A percentile compares a stretch with the other conserved stretches of the same genome.
Conservation (phyloP, 1,140 invertebrate genomes). For the Anastrepha obliqua region DNA sequence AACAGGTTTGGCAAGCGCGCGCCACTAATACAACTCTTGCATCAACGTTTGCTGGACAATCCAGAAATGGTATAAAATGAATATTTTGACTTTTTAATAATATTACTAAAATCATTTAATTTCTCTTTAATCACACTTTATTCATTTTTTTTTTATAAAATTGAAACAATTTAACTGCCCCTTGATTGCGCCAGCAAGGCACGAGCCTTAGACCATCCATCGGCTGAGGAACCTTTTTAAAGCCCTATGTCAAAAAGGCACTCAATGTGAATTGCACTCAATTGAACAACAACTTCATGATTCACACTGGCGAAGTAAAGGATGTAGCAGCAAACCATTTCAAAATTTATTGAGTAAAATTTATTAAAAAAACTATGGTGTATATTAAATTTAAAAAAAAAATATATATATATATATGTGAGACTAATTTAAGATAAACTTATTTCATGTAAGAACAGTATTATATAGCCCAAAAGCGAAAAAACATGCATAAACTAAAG, state of each 20-base stretch:
- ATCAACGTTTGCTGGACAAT: conserved; percentile 54
- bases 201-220: conserved; percentile 37
- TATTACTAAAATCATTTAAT: too few species aligned
- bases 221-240: conserved; percentile 58
- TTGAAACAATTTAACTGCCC: too few species aligned
- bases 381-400: too few species aligned
- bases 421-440: not conserved
- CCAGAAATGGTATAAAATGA: conserved; percentile 33
- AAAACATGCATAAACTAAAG: too few species aligned
- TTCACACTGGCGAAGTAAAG: not conserved
- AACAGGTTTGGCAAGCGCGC: conserved; percentile 55
- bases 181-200: not conserved
- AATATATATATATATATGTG: too few species aligned
- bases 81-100: not conserved
- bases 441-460: not conserved
- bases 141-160: not conserved
- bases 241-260: not conserved
- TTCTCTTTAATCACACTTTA: too few species aligned
- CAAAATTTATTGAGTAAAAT: too few species aligned
- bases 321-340: not conserved
- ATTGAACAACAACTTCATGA: not conserved
- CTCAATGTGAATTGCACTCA: not conserved
- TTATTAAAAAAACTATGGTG: too few species aligned
- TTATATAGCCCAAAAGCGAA: too few species aligned
- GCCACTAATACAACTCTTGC: conserved; percentile 47